A percentile compares a stretch with the other conserved stretches of the same genome.
Evolutionary conservation across 2,797 vertebrate genomes (phyloP).

Genomic region (Phyllotis vaccarum): DNA sequence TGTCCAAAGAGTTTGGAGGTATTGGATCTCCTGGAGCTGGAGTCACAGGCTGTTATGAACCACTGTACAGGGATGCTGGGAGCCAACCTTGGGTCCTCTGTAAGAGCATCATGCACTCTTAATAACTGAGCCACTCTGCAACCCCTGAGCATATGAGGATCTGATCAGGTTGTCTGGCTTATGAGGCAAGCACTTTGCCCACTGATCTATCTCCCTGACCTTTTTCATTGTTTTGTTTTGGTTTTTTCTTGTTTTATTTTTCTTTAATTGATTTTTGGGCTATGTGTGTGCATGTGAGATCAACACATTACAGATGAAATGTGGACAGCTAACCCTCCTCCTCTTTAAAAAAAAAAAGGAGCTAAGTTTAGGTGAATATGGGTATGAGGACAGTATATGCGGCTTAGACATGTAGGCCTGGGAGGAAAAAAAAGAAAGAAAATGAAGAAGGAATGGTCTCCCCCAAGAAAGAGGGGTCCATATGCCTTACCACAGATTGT

Average conservation of each 20-base stretch:
- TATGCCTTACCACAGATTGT: neutral
- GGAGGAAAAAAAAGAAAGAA: neutral
- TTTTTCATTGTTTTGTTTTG: neutral
- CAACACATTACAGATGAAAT: neutral
- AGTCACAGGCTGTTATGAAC: neutral
- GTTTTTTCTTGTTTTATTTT: neutral
- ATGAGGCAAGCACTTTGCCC: neutral
- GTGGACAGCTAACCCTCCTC: neutral
- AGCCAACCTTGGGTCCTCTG: neutral
- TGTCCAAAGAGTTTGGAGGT: neutral
- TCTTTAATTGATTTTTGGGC: neutral
- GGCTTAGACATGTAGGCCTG: neutral
- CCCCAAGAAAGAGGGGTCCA: neutral
- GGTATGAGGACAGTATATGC: neutral
- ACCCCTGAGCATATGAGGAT: neutral
- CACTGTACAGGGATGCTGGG: neutral
- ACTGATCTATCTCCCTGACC: neutral
- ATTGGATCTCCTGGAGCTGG: neutral
- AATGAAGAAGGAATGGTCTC: neutral
- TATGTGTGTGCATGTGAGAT: neutral
- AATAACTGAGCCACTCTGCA: neutral
- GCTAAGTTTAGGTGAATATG: neutral
- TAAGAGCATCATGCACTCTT: neutral
- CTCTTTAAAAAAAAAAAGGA: neutral
- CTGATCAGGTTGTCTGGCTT: neutral